Evolutionary conservation across 2,797 vertebrate genomes (phyloP).

Genomic region (Anabacerthia variegaticeps): DNA sequence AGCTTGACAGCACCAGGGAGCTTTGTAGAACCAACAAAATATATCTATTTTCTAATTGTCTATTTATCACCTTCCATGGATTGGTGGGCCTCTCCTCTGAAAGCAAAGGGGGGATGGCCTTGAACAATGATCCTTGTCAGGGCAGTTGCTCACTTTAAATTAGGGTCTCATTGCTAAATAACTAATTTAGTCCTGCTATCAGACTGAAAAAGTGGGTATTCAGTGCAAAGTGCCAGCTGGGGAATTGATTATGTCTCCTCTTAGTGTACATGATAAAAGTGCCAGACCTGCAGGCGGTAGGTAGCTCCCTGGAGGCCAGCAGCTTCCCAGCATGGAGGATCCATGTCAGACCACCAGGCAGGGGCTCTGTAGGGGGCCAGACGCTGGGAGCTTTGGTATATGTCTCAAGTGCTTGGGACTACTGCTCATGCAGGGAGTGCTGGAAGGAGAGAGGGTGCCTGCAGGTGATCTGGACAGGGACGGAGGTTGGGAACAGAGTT

Average conservation of each 20-base stretch:
- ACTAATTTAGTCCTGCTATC: slow-evolving; percentile 88
- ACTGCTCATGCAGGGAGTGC: rapidly evolving
- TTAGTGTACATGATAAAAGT: slow-evolving; percentile 82
- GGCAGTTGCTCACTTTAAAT: slow-evolving; percentile 84
- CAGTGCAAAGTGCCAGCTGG: slow-evolving; percentile 82
- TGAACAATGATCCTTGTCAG: slow-evolving; percentile 87
- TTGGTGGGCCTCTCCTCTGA: slow-evolving; percentile 80
- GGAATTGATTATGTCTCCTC: slow-evolving; percentile 87
- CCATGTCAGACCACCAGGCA: neutral
- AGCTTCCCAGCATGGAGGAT: slow-evolving; percentile 39
- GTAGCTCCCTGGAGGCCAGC: slow-evolving; percentile 58
- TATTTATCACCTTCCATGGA: slow-evolving; percentile 87
- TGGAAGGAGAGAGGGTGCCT: neutral
- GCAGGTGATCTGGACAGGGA: neutral
- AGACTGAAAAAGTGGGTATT: slow-evolving; percentile 87
- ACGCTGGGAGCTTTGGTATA: rapidly evolving
- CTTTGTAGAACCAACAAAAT: slow-evolving; percentile 85
- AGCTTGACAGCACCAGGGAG: slow-evolving; percentile 79
- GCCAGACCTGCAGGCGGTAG: slow-evolving; percentile 67
- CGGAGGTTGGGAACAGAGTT: neutral
- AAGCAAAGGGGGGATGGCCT: slow-evolving; percentile 77
- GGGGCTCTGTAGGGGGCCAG: rapidly evolving
- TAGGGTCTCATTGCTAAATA: slow-evolving; percentile 86
- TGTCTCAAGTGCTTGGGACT: rapidly evolving
- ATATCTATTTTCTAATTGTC: slow-evolving; percentile 89